A percentile compares a stretch with the other conserved stretches of the same genome.
phyloP scores from a whole-genome alignment of 1,140 invertebrate species.

The Anthonomus grandis region DNA sequence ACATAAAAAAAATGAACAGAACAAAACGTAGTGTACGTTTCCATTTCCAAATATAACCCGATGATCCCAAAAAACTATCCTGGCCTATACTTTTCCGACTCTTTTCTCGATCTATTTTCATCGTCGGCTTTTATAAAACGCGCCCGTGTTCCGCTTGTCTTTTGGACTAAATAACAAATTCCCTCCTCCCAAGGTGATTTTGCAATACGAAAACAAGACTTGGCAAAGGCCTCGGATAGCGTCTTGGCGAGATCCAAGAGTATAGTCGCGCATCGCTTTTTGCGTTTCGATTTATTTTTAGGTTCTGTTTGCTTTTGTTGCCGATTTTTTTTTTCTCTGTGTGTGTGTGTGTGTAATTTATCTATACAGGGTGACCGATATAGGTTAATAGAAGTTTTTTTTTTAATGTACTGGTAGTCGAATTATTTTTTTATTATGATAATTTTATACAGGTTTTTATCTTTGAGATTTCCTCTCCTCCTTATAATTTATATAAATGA shows the following conservation, averaged over 20 bases:
- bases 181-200: conserved; percentile 25
- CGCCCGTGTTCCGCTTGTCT: conserved; percentile 13
- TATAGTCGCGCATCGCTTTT: neutral
- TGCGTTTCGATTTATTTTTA: neutral
- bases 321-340: neutral
- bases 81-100: conserved; percentile 5
- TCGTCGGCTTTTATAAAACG: no score
- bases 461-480: no score
- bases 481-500: no score
- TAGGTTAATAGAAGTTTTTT: no score
- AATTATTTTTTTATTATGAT: no score
- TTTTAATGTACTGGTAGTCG: no score
- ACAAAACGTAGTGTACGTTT: conserved; percentile 9
- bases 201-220: conserved; percentile 20
- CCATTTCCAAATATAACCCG: conserved; percentile 22
- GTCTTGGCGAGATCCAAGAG: neutral
- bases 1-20: no score
- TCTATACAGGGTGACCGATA: no score
- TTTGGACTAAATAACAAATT: conserved; percentile 26
- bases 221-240: conserved; percentile 7
- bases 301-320: neutral
- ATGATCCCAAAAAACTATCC: conserved; percentile 18
- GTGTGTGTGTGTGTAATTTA: neutral
- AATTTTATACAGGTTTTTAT: no score
- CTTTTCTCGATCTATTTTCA: conserved; percentile 27